These are phyloP conservation scores for Callyntrura sp. DNA, from an alignment of 2,888 invertebrate species.

Conservation along the genomic window DNA sequence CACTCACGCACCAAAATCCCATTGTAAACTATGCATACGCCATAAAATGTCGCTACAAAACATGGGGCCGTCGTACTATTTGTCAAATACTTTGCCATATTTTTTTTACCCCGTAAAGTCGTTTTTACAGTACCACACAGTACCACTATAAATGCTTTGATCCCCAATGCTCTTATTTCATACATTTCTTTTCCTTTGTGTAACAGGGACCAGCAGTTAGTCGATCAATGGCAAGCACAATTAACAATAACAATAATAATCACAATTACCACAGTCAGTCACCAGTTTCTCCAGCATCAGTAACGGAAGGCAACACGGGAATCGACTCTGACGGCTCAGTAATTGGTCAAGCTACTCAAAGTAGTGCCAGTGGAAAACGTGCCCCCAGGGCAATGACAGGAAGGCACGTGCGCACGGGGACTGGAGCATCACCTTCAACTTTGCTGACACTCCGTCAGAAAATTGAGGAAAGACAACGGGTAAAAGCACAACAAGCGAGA, in stretches of 20 bases:
- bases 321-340: conserved; percentile 83
- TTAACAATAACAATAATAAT: conserved; percentile 29
- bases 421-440: conserved; percentile 85
- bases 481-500: conserved; percentile 84
- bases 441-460: conserved; percentile 85
- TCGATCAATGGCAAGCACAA: conserved; percentile 61
- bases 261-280: conserved; percentile 73
- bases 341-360: conserved; percentile 81
- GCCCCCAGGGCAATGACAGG: conserved; percentile 86
- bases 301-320: conserved; percentile 82
- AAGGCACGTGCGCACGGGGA: conserved; percentile 86
- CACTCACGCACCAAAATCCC: no score
- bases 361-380: conserved; percentile 84
- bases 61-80: neutral
- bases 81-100: no score
- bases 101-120: no score
- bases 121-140: neutral
- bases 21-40: neutral
- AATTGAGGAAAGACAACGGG: conserved; percentile 85
- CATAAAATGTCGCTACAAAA: no score
- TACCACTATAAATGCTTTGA: neutral
- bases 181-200: conserved; percentile 13
- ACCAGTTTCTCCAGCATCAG: conserved; percentile 83
- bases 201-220: conserved; percentile 54
- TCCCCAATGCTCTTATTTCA: neutral